Conservation (phyloP, 2,113 vertebrate genomes). For the Hydrolagus affinis region DNA sequence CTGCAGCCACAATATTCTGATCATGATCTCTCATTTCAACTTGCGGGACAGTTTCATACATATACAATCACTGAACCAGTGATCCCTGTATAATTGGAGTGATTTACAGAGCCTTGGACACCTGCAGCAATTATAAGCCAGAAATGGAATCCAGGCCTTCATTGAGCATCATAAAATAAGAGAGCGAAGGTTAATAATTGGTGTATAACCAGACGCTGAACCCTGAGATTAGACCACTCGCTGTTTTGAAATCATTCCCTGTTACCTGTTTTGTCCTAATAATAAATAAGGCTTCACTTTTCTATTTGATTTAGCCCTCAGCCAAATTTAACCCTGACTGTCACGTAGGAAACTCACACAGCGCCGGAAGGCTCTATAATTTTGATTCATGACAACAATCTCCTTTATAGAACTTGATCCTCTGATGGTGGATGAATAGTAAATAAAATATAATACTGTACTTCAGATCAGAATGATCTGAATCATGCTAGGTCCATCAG, state of each 20-base stretch:
- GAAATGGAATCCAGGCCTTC: background rate
- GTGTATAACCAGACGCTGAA: background rate
- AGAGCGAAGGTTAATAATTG: background rate
- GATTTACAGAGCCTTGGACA: background rate
- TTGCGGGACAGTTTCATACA: background rate
- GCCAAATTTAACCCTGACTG: background rate
- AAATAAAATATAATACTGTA: background rate
- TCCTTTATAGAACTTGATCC: background rate
- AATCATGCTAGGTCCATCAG: too few relatives aligned
- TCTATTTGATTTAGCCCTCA: background rate
- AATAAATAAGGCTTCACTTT: background rate
- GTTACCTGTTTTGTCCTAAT: constrained; percentile 8
- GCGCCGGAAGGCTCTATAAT: background rate
- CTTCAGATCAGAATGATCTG: too few relatives aligned
- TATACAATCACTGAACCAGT: background rate
- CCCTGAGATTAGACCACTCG: background rate
- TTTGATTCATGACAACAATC: background rate
- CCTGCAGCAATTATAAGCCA: background rate
- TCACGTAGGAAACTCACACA: background rate
- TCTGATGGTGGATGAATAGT: background rate
- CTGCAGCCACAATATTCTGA: background rate
- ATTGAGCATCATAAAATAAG: background rate
- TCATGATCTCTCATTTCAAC: background rate
- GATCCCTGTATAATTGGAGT: background rate
- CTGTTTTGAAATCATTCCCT: background rate